Base-by-base conservation (phyloP, 2,113 vertebrate genomes). In the Platichthys stellatus region DNA sequence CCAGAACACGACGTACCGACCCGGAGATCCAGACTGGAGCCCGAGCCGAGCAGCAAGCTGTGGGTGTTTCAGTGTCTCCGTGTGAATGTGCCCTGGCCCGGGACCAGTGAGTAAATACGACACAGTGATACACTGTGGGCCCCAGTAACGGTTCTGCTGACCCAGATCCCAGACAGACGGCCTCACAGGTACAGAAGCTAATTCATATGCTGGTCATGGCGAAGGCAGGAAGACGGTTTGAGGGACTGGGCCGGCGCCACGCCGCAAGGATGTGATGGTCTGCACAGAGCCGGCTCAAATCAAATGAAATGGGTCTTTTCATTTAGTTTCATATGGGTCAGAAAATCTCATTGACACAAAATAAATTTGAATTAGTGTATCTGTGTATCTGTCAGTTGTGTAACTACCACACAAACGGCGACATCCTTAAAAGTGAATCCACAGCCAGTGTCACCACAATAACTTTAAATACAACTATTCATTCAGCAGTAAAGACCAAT, bases 151-250 rank as follows among this genome's bases (percentile, higher is more conserved):
- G 23, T 54, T 69, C 63, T 61, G 56, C 20, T 79, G 80, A 90
- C 80, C 76, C 53, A 85, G 64, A 89, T 78, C 60, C 43, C 49
- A 69, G 60, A 91, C 86, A 89, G 82, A 85, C 62, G 63, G 83
- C 75, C 70, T 86, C 74, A 90, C 77, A 87, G 57, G 54, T 26
- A 65, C 73, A 69, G 56, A 72, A 67, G 60, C 76, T 38, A 31
- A 88, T 89, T 88, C 60, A 80, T 74, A 78, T 81, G 84, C 76
- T 56, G 71, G 58, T 76, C 75, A 84, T 53, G 54, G 18, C 17
- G 3, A 15, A 47, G 0, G 40, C 74, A 84, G 82, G 78, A 89
- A 86, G 63, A 68, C 54, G 69, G 84, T 64, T 58, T 51, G 59
- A 35, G 54, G 67, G 38, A 59, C 12, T 74, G 80, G 72, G 73